A percentile compares a stretch with the other conserved stretches of the same genome.
phyloP scores from a whole-genome alignment of 1,140 invertebrate genomes.

The Caerostris darwini region DNA sequence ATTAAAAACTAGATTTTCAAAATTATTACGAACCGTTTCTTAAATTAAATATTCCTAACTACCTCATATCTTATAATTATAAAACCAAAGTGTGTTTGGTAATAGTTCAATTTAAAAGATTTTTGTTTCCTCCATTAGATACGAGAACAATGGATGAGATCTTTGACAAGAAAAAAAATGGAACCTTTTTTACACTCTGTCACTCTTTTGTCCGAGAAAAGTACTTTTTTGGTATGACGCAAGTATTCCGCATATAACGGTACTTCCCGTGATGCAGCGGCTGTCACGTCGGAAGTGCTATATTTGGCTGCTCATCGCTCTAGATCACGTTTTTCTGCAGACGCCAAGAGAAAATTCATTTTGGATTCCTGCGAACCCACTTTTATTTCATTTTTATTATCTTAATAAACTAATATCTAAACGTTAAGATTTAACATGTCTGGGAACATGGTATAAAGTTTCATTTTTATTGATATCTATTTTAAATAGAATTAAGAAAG shows the following conservation, averaged over 20 bases:
- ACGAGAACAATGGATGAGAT: background rate
- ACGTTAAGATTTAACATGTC: too few relatives aligned
- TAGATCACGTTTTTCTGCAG: background rate
- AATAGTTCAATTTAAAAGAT: background rate
- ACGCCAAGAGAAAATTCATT: too few relatives aligned
- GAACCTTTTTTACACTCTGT: background rate
- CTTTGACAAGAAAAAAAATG: background rate
- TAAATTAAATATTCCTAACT: too few relatives aligned
- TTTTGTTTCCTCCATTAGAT: background rate
- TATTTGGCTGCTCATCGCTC: conserved; percentile 47
- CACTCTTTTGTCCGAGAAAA: background rate
- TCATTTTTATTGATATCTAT: too few relatives aligned
- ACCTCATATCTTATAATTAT: too few relatives aligned
- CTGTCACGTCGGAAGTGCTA: background rate
- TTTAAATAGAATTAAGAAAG: too few relatives aligned
- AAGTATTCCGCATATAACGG: conserved; percentile 71
- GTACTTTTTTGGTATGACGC: conserved; percentile 52
- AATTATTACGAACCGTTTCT: too few relatives aligned
- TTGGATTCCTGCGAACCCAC: too few relatives aligned
- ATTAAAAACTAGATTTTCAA: too few relatives aligned
- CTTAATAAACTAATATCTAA: too few relatives aligned
- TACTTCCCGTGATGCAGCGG: conserved; percentile 62
- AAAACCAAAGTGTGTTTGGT: background rate
- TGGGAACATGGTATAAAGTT: too few relatives aligned
- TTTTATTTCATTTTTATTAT: too few relatives aligned